Conservation (phyloP, 2,888 invertebrate species). For the Flexamia atlantica region DNA sequence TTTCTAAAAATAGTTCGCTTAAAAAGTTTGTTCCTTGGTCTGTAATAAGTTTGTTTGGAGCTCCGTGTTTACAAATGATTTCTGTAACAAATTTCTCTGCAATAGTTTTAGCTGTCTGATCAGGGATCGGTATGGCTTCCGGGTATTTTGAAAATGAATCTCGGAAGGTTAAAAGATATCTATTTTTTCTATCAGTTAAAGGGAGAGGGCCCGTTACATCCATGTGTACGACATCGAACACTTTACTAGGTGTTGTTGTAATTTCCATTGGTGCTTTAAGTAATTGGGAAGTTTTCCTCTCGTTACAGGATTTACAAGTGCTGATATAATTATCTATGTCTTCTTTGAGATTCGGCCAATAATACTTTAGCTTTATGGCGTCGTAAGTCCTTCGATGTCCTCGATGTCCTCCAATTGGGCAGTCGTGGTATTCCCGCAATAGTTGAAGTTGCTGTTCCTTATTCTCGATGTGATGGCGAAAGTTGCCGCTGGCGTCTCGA, state of each 20-base stretch:
- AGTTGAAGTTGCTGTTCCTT: too few species aligned
- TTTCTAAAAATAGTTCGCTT: constrained; percentile 11
- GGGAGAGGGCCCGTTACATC: background rate
- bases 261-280: constrained; percentile 12
- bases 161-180: background rate
- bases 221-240: too few species aligned
- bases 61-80: constrained; percentile 26
- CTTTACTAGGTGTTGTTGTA: background rate
- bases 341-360: background rate
- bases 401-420: too few species aligned
- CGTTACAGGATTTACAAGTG: background rate
- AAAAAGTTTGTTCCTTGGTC: background rate
- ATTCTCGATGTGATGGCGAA: too few species aligned
- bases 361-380: background rate
- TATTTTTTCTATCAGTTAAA: background rate
- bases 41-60: background rate
- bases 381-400: constrained; percentile 19
- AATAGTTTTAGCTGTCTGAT: too few species aligned
- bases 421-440: too few species aligned
- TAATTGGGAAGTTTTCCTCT: background rate
- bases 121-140: too few species aligned
- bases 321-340: background rate
- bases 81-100: background rate
- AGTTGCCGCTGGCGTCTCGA: too few species aligned
- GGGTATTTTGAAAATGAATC: constrained; percentile 18